Evolutionary conservation across 2,113 vertebrate genomes (phyloP), one percentile per base, ranked within the genome.

Genomic region (Fregetta grallaria): DNA sequence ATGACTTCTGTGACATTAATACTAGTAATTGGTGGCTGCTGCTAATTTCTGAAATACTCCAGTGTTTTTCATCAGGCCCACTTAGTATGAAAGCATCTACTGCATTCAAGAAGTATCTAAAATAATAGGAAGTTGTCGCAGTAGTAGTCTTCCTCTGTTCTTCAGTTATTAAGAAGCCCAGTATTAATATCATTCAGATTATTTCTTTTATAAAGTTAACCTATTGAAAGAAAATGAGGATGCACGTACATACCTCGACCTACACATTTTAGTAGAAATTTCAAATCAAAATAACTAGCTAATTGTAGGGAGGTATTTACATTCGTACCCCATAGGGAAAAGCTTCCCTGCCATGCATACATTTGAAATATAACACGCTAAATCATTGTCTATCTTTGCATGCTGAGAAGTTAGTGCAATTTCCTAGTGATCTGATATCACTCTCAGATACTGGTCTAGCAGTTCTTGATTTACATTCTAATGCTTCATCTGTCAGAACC

Each of bases 401-500:
- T 62, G 62, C 68, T 72, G 77, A 92, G 45, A 75, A 81, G 42
- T 61, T 42, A 65, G 30, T 53, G 32, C 56, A 12, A 42, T 90
- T 89, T 94, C 67, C 85, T 47, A 65, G 53, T 53, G 81, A 82
- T 70, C 47, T 82, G 87, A 11, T 88, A 79, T 10, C 40, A 30
- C 62, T 72, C 47, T 85, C 1, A 0, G 42, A n/a, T 42, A 50
- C 21, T 76, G 42, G n/a, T 73, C 82, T 78, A n/a, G 79, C 72
- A 83, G 49, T 74, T 93, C 88, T 84, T 65, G 65, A 91, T 95
- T 94, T 90, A 58, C 83, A 61, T 94, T 84, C 50, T 80, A 49
- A 65, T 80, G 68, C 65, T 91, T 94, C 65, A 77, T 93, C 73
- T 93, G 79, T 84, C 79, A 56, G 52, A 86, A 77, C 82, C 63